These are phyloP conservation scores for Arion vulgaris DNA, from an alignment of 1,140 invertebrate genomes.

Conservation along the genomic window DNA sequence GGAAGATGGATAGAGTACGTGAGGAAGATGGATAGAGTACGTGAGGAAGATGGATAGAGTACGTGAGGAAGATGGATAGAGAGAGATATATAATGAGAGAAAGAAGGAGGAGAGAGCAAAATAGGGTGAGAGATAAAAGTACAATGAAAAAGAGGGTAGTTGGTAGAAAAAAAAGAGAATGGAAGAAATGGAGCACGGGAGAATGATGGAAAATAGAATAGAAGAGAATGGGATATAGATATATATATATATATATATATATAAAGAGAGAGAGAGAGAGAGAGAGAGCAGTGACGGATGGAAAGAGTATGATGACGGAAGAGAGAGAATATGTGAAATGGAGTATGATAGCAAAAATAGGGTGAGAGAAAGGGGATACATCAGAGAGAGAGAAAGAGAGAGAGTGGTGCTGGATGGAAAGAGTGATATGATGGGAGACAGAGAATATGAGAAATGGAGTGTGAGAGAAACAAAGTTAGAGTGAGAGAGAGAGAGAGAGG, in stretches of 20 bases:
- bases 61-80: neutral
- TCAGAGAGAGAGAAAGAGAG: neutral
- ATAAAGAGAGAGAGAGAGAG: neutral
- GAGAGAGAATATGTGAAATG: neutral
- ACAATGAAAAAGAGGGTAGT: neutral
- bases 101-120: neutral
- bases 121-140: neutral
- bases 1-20: neutral
- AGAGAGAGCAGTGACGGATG: neutral
- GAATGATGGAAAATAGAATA: no score
- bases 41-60: neutral
- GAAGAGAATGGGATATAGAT: no score
- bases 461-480: no score
- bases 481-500: neutral
- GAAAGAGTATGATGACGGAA: neutral
- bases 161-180: neutral
- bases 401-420: neutral
- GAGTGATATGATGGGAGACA: neutral
- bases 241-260: no score
- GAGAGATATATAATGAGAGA: neutral
- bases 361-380: neutral
- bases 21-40: neutral
- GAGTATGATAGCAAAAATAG: neutral
- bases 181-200: neutral
- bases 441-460: no score